Conservation (phyloP, 2,113 vertebrate genomes). For the Leptodactylus fuscus region DNA sequence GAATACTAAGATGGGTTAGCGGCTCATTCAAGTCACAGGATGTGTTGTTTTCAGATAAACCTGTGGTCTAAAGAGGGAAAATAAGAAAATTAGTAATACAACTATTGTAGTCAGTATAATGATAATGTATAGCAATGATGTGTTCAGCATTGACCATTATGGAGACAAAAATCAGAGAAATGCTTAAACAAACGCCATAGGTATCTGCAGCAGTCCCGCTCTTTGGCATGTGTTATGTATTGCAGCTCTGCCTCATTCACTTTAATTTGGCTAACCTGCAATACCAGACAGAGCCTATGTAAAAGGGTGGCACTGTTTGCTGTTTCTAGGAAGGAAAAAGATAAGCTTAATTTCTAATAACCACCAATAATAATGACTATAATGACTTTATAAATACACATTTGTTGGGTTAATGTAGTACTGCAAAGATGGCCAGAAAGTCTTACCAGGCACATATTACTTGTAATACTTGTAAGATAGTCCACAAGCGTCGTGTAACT, state of each 20-base stretch:
- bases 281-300: no score
- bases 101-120: no score
- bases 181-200: no score
- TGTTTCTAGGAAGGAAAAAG: neutral
- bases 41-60: no score
- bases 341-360: neutral
- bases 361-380: neutral
- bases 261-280: no score
- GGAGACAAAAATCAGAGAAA: no score
- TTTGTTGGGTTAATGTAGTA: neutral
- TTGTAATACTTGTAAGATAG: slow-evolving; percentile 46
- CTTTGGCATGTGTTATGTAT: no score
- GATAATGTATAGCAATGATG: no score
- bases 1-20: neutral
- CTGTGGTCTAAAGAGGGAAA: neutral
- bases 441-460: slow-evolving; percentile 42
- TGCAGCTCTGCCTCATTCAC: no score
- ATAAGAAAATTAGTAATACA: neutral
- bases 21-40: slow-evolving; percentile 8
- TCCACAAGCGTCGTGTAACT: slow-evolving; percentile 31
- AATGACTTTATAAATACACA: neutral
- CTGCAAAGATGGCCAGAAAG: neutral
- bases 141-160: no score
- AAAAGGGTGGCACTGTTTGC: neutral
- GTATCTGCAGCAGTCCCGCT: no score